Base-by-base conservation (phyloP, 2,888 invertebrate species). In the Eurytoma adleriae region DNA sequence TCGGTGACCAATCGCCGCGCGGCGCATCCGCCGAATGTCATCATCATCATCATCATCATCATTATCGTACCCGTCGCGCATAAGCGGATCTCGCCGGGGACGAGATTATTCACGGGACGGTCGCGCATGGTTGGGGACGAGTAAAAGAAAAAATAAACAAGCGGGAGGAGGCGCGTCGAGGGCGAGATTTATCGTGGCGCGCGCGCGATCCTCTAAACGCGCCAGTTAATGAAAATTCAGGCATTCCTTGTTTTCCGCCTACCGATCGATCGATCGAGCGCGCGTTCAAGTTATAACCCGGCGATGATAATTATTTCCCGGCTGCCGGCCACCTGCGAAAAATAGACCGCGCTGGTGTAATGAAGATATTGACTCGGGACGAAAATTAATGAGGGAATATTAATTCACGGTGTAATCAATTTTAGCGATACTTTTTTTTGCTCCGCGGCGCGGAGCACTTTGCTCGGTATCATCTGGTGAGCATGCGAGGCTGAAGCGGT, bases 11-110 rank as follows among this genome's bases (percentile, higher is more conserved):
- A 81, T 81, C 66, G 70, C 30, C 50, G 27, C 50, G 27, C 67
- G 20, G 61, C 56, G 77, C 77, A 62, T 56, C 74, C 77, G 69
- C 64, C 48, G 73, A 77, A 78, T 77, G 72, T 80, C 72, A 72
- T 72, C 72, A 30, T 62, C 59, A 30, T 52, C 67, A 67, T 50
- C 24, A 52, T 54, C 68, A 27, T 54, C 64, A 18, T 54, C 68
- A 16, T 68, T 52, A 7, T 18, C 52, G n/a, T 48, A 50, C 12
- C 10, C 27, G 24, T 54, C 52, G 57, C 5, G 40, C n/a, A 30
- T 54, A 64, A 64, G 74, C 18, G 62, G 50, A 69, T 68, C 71
- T 50, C 57, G 13, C 12, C 24, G 24, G 67, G 27, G 59, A 27
- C 48, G 20, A 67, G 76, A 72, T 80, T 80, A 80, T 80, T 80